Conservation (phyloP, 2,113 vertebrate species). For the Myotis lucifugus region DNA sequence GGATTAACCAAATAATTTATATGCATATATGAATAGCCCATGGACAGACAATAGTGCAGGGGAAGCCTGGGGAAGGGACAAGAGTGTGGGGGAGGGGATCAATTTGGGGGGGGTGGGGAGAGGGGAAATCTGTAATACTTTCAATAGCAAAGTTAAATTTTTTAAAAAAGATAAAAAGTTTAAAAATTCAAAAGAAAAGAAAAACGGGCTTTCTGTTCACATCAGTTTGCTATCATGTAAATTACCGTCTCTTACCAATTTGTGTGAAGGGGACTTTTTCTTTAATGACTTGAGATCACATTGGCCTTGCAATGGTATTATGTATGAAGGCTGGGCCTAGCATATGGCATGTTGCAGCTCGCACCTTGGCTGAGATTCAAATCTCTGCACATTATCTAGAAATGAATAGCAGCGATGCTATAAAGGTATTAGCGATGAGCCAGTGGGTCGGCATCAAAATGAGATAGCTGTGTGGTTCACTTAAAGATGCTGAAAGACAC, state of each 20-base stretch:
- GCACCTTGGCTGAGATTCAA: neutral
- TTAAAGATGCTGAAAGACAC: neutral
- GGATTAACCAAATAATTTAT: no score
- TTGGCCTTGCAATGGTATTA: neutral
- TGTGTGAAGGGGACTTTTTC: neutral
- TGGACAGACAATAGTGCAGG: no score
- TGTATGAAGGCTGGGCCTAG: neutral
- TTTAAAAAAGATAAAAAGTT: no score
- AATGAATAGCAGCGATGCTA: neutral
- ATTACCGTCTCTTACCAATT: neutral
- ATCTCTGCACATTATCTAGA: neutral
- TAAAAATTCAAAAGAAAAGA: no score
- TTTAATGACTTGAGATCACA: neutral
- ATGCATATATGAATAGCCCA: no score
- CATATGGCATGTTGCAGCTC: neutral
- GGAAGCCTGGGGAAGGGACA: no score
- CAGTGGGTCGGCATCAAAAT: neutral
- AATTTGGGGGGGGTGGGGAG: no score
- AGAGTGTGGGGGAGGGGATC: no score
- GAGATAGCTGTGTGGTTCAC: neutral
- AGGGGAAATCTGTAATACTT: no score
- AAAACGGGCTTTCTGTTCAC: neutral
- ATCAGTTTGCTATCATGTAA: neutral
- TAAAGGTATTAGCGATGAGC: neutral
- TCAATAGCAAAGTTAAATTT: no score